These are phyloP conservation scores for Galeruca laticollis DNA, from an alignment of 2,888 invertebrate genomes.

Conservation along the genomic window DNA sequence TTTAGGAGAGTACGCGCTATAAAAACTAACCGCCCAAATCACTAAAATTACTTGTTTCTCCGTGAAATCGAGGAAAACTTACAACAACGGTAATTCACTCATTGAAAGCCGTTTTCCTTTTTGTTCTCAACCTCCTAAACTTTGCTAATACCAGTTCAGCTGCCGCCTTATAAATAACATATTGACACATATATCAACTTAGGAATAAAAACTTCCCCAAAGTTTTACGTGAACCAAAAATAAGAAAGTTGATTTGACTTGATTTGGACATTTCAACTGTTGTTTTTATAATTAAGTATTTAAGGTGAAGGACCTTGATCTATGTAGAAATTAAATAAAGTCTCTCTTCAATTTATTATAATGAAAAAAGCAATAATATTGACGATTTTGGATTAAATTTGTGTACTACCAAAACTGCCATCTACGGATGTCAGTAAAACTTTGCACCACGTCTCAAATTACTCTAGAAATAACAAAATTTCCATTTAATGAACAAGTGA, in stretches of 20 bases:
- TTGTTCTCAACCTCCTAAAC: slow-evolving; percentile 27
- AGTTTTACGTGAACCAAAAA: slow-evolving; percentile 6
- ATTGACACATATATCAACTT: slow-evolving; percentile 41
- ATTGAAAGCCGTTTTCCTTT: slow-evolving; percentile 2
- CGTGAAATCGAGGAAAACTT: background rate
- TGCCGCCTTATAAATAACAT: slow-evolving; percentile 47
- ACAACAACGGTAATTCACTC: slow-evolving; percentile 16
- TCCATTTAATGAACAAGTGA: too few species aligned
- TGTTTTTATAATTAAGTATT: too few species aligned
- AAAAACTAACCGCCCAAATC: slow-evolving; percentile 1
- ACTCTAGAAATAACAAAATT: too few species aligned
- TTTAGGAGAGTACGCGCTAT: background rate
- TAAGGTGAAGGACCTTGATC: too few species aligned
- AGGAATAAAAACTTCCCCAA: slow-evolving; percentile 29
- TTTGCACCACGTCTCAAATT: too few species aligned
- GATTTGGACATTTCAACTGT: too few species aligned
- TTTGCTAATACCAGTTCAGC: slow-evolving; percentile 43
- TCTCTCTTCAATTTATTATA: too few species aligned
- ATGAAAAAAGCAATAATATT: too few species aligned
- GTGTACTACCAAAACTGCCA: too few species aligned
- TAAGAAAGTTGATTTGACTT: background rate
- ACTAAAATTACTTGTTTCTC: background rate
- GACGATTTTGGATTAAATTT: too few species aligned
- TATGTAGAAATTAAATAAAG: too few species aligned
- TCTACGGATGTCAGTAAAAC: too few species aligned